Conservation (phyloP, 2,888 invertebrate genomes). For the Agelastica alni region DNA sequence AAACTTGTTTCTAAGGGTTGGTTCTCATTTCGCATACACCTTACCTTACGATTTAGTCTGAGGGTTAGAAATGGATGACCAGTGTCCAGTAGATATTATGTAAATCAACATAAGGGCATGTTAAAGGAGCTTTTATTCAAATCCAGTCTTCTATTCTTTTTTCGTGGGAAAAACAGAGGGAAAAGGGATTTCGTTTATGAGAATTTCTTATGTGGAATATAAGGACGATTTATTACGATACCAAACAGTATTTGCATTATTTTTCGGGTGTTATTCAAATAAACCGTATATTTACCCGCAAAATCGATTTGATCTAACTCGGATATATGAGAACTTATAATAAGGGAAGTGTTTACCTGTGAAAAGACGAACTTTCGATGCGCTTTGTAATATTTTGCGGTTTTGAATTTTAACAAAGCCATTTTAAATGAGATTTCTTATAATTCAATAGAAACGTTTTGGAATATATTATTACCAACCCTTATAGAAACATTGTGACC, state of each 20-base stretch:
- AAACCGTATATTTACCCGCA: conserved; percentile 37
- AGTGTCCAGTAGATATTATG: conserved; percentile 53
- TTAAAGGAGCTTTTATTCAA: conserved; percentile 48
- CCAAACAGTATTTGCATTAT: conserved; percentile 44
- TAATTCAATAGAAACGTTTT: too few species aligned
- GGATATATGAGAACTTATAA: conserved; percentile 26
- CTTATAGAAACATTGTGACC: too few species aligned
- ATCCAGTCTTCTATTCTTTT: conserved; percentile 46
- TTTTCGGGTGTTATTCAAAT: conserved; percentile 33
- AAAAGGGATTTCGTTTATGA: conserved; percentile 31
- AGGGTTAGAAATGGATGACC: conserved; percentile 49
- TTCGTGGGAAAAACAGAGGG: conserved; percentile 47
- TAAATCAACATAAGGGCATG: conserved; percentile 47
- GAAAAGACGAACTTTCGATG: neutral
- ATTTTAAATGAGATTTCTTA: conserved; percentile 3
- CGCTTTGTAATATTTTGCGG: neutral
- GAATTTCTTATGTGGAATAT: conserved; percentile 33
- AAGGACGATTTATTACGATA: conserved; percentile 40
- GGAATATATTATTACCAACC: too few species aligned
- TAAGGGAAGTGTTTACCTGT: conserved; percentile 28
- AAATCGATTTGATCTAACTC: conserved; percentile 32
- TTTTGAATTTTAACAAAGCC: conserved; percentile 4
- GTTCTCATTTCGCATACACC: conserved; percentile 33
- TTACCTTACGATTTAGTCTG: conserved; percentile 33
- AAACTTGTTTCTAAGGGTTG: conserved; percentile 37